A percentile compares a stretch with the other conserved stretches of the same genome.
Conservation (phyloP, 1,140 invertebrate genomes). For the Prorops nasuta region DNA sequence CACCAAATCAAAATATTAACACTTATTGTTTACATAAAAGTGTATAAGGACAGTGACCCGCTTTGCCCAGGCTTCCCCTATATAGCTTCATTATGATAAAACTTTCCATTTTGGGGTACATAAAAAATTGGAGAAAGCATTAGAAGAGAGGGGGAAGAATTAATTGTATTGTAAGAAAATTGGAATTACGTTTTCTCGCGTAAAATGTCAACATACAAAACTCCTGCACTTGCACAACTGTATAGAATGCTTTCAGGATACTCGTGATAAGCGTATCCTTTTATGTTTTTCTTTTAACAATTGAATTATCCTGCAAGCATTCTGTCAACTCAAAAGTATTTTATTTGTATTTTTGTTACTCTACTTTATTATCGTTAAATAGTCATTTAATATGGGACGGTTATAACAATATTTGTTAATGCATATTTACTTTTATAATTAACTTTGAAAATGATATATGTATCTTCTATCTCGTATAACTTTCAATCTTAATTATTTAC, state of each 20-base stretch:
- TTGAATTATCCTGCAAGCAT: conserved; percentile 13
- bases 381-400: conserved; percentile 20
- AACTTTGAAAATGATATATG: background rate
- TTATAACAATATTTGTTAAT: conserved; percentile 11
- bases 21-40: too few relatives aligned
- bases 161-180: too few relatives aligned
- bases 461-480: background rate
- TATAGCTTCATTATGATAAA: too few relatives aligned
- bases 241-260: conserved; percentile 9
- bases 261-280: conserved; percentile 14
- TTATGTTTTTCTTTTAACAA: conserved; percentile 6
- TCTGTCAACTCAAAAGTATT: conserved; percentile 4
- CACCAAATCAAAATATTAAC: too few relatives aligned
- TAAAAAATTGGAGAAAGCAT: too few relatives aligned
- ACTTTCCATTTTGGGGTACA: too few relatives aligned
- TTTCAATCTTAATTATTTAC: too few relatives aligned
- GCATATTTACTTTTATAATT: background rate
- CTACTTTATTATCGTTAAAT: background rate
- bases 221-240: conserved; percentile 11
- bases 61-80: too few relatives aligned
- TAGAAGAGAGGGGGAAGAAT: too few relatives aligned
- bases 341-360: background rate
- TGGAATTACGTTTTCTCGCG: conserved; percentile 14
- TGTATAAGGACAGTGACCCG: too few relatives aligned
- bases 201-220: conserved; percentile 24